These are phyloP conservation scores for Atlantisia rogersi DNA, from an alignment of 2,113 vertebrate species.

Conservation along the genomic window DNA sequence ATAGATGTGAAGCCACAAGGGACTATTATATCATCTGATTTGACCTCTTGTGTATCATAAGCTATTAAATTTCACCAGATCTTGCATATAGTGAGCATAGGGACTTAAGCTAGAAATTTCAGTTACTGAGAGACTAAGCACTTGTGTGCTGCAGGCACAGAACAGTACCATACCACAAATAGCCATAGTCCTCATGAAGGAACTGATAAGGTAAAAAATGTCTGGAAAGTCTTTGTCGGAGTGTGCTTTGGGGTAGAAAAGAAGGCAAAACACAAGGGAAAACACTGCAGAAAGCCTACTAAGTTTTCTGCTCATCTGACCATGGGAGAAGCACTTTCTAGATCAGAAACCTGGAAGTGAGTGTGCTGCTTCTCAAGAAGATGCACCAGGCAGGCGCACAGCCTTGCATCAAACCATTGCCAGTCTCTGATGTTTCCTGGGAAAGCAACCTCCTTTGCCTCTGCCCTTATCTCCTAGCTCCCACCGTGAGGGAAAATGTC, in stretches of 20 bases:
- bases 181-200: neutral
- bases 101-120: neutral
- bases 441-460: neutral
- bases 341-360: neutral
- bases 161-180: neutral
- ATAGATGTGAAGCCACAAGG: neutral
- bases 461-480: neutral
- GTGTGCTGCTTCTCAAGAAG: neutral
- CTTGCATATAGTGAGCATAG: neutral
- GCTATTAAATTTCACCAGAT: neutral
- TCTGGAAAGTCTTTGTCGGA: neutral
- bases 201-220: neutral
- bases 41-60: slow-evolving; percentile 4
- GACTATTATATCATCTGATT: slow-evolving; percentile 1
- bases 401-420: neutral
- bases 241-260: neutral
- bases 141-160: neutral
- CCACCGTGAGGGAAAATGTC: neutral
- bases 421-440: neutral
- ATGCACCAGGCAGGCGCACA: neutral
- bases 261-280: neutral
- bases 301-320: neutral
- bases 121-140: neutral
- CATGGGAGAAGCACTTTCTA: neutral
- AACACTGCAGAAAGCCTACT: accelerated